Base-by-base conservation (phyloP, 1,140 invertebrate genomes). In the Argopecten irradians region DNA sequence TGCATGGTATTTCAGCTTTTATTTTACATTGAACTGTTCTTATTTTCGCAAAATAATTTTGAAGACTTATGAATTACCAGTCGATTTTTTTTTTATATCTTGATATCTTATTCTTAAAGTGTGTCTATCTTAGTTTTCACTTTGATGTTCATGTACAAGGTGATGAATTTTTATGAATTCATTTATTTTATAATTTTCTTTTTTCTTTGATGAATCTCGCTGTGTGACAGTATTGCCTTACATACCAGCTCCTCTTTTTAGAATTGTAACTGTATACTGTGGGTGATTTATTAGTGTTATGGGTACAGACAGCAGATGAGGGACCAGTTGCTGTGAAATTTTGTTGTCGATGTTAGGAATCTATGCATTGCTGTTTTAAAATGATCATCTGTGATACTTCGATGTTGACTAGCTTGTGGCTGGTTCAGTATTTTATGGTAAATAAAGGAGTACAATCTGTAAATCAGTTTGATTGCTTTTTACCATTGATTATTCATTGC, bases 281-380 rank as follows among this genome's bases (percentile, higher is more conserved):
- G 36, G 36, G 13, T 39, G 43, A 46, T 46, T 46, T 8, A 5
- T 19, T 14, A 19, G 9, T 46, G 22, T 19, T 19, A 46, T 19
- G 9, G 36, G 36, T 39, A 46, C 9, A 19, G 43, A 46, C 13
- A 19, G 55, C 1, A n/a, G 55, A n/a, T n/a, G n/a, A 0, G 16
- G 55, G 43, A 46, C 19, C 43, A 71, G 16, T 71, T 71, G 55
- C 55, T 71, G 55, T 71, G n/a, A n/a, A 7, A 28, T n/a, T n/a
- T n/a, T 28, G 55, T 71, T 71, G n/a, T 71, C 55, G 28, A 28
- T 71, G 55, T 71, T 71, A 71, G 55, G 28, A 71, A 71, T 71
- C 55, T 71, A 71, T 71, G 55, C 55, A 71, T 71, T 71, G 55
- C 55, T n/a, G 55, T 71, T 71, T 28, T n/a, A n/a, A n/a, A n/a